These are phyloP conservation scores for Gerris lacustris DNA, from an alignment of 2,888 invertebrate genomes.

Conservation along the genomic window DNA sequence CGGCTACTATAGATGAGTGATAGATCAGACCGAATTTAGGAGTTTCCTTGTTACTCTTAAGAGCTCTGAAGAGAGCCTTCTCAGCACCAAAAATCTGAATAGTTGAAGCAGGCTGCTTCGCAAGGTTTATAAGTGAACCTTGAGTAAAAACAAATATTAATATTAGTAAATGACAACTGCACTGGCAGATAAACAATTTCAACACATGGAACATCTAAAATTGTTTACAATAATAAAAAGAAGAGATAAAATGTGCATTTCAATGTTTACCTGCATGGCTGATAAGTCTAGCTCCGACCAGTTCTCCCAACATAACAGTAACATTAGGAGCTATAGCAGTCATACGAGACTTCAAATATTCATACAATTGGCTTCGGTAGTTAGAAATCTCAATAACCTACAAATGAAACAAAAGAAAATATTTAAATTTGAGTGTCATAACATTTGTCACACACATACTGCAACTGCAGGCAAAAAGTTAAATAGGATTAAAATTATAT, in stretches of 20 bases:
- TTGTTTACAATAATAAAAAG: background rate
- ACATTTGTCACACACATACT: background rate
- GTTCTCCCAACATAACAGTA: conserved; percentile 87
- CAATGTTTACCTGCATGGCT: conserved; percentile 69
- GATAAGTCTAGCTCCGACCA: conserved; percentile 92
- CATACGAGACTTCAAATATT: conserved; percentile 92
- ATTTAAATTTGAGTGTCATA: background rate
- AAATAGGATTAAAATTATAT: too few relatives aligned
- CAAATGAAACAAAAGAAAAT: conserved; percentile 17
- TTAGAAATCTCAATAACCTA: conserved; percentile 77
- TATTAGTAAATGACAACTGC: too few relatives aligned
- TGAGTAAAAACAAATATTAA: conserved; percentile 16
- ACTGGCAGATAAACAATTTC: too few relatives aligned
- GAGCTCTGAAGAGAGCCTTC: conserved; percentile 90
- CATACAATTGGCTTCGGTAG: conserved; percentile 80
- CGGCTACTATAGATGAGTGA: conserved; percentile 86
- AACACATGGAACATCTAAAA: background rate
- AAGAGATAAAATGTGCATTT: background rate
- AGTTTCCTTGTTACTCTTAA: conserved; percentile 94
- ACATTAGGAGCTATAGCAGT: conserved; percentile 97
- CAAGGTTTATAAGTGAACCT: conserved; percentile 81
- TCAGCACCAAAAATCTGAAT: conserved; percentile 97
- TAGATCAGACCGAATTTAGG: conserved; percentile 98
- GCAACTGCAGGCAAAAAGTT: background rate
- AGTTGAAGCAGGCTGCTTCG: conserved; percentile 96